These are phyloP conservation scores for Xestia xanthographa DNA, from an alignment of 2,888 invertebrate genomes.

Conservation along the genomic window DNA sequence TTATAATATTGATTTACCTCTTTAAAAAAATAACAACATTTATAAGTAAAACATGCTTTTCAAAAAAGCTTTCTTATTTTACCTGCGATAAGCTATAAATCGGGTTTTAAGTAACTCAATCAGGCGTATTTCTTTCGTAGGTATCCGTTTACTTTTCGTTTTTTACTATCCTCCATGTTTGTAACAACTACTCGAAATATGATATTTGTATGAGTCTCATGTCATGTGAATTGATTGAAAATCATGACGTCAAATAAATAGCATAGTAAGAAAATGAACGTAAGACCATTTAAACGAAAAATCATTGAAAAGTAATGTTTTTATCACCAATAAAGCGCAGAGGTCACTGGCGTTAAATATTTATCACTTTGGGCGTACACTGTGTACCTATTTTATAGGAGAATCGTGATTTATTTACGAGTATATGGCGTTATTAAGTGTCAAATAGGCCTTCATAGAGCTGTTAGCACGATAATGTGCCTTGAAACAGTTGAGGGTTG, in stretches of 20 bases:
- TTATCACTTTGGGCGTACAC: constrained; percentile 61
- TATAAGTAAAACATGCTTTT: neutral
- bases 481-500: constrained; percentile 66
- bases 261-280: neutral
- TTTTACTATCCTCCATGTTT: neutral
- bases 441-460: constrained; percentile 74
- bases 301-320: constrained; percentile 40
- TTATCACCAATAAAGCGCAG: constrained; percentile 51
- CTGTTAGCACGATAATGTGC: constrained; percentile 65
- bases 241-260: neutral
- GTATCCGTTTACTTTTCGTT: neutral
- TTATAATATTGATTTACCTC: neutral
- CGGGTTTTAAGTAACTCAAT: no score
- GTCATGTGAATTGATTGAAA: neutral
- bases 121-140: neutral
- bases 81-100: neutral
- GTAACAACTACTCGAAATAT: neutral
- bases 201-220: neutral
- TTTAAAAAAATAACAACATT: neutral
- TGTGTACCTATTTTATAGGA: constrained; percentile 62
- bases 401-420: constrained; percentile 71
- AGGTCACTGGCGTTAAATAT: constrained; percentile 65
- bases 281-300: constrained; percentile 23
- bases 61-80: neutral
- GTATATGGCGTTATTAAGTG: constrained; percentile 69